Conservation (phyloP, 2,888 invertebrate species). For the Meghimatium bilineatum region DNA sequence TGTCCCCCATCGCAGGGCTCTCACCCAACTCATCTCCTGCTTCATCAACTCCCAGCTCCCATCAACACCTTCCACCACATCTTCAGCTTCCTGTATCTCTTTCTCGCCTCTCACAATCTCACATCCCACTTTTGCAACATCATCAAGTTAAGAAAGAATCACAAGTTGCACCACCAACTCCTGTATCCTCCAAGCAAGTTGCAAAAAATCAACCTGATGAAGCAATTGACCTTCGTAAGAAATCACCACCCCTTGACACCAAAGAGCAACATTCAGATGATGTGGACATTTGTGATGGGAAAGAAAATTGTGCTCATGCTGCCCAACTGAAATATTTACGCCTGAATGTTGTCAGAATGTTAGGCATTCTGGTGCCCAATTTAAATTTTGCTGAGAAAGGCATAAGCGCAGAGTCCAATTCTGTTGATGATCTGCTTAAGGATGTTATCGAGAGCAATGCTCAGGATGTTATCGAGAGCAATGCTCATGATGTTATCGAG, state of each 20-base stretch:
- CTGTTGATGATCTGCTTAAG: constrained; percentile 74
- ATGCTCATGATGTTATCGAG: constrained; percentile 72
- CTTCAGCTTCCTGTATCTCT: constrained; percentile 28
- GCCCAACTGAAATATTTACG: constrained; percentile 72
- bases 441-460: constrained; percentile 76
- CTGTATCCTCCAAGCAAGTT: constrained; percentile 15
- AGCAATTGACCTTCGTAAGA: constrained; percentile 71
- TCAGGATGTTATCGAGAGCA: constrained; percentile 75
- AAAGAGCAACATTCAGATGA: constrained; percentile 56
- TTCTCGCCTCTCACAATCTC: constrained; percentile 41
- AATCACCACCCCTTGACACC: constrained; percentile 48
- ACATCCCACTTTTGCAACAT: constrained; percentile 43
- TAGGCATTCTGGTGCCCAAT: constrained; percentile 75
- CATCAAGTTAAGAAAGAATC: constrained; percentile 39
- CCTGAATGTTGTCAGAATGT: constrained; percentile 75
- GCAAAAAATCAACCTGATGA: constrained; percentile 51
- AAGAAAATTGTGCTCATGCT: constrained; percentile 68
- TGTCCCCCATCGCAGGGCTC: constrained; percentile 38
- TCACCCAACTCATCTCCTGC: constrained; percentile 39
- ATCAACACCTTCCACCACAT: constrained; percentile 26
- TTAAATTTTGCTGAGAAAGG: constrained; percentile 75
- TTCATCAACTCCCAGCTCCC: constrained; percentile 26
- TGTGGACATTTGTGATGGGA: constrained; percentile 53
- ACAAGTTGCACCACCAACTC: constrained; percentile 50
- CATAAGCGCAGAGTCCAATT: constrained; percentile 74